phyloP scores from a whole-genome alignment of 2,113 vertebrate genomes.

The Smithornis capensis region DNA sequence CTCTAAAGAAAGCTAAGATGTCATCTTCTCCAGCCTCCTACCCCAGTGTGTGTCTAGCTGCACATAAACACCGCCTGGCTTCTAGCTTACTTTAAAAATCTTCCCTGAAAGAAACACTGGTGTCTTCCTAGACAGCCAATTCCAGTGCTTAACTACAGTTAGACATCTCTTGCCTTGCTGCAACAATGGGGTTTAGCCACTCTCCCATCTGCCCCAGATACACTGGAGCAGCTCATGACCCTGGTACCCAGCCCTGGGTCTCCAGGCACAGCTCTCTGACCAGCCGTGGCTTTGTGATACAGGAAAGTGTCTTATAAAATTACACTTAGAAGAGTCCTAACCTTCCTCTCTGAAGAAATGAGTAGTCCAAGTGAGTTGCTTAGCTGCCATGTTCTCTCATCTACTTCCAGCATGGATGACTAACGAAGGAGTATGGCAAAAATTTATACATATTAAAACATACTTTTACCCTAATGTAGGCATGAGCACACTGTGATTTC shows the following conservation, averaged over 20 bases:
- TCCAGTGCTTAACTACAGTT: background rate
- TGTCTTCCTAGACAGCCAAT: background rate
- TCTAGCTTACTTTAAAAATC: background rate
- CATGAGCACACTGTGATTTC: background rate
- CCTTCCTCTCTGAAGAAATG: background rate
- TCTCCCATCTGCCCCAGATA: background rate
- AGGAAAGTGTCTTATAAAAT: background rate
- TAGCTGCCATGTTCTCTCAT: accelerated
- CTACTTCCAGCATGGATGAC: background rate
- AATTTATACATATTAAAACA: background rate
- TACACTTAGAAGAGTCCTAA: background rate
- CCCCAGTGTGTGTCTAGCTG: background rate
- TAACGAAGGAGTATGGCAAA: background rate
- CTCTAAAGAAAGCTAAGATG: background rate
- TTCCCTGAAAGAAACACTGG: background rate
- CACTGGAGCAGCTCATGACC: background rate
- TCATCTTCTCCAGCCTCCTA: background rate
- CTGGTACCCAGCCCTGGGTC: accelerated
- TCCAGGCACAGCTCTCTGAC: background rate
- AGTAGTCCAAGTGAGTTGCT: background rate
- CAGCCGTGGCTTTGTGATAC: accelerated
- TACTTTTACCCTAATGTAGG: background rate
- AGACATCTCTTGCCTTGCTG: background rate
- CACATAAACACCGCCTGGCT: background rate
- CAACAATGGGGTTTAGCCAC: background rate